Conservation (phyloP, 2,888 invertebrate genomes). For the Bruchidius siliquastri region DNA sequence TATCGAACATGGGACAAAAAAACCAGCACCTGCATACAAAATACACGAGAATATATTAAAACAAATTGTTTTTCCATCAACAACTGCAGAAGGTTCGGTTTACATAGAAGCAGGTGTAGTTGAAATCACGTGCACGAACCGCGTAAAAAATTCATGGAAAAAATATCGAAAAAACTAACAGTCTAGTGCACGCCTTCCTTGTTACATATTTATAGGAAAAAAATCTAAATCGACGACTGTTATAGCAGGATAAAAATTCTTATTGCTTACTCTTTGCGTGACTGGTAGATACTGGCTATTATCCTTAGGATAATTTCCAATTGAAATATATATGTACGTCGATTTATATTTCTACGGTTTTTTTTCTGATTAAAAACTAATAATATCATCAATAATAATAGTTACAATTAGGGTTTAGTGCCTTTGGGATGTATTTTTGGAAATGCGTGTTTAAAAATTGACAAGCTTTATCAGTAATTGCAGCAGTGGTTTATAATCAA, state of each 20-base stretch:
- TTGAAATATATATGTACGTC: neutral
- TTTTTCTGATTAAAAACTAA: neutral
- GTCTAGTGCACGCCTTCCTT: neutral
- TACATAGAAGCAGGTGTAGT: neutral
- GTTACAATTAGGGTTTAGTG: neutral
- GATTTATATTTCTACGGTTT: neutral
- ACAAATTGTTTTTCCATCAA: too few relatives aligned
- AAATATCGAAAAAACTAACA: neutral
- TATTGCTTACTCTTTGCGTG: neutral
- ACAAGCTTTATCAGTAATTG: too few relatives aligned
- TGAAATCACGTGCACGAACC: neutral
- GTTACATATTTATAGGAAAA: neutral
- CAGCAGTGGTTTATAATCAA: too few relatives aligned
- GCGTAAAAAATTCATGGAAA: neutral
- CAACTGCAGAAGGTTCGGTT: too few relatives aligned
- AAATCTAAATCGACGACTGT: neutral
- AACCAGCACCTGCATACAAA: too few relatives aligned
- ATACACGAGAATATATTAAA: too few relatives aligned
- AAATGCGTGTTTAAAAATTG: too few relatives aligned
- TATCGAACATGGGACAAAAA: too few relatives aligned
- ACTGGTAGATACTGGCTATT: neutral
- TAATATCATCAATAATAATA: neutral
- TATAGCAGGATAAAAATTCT: neutral
- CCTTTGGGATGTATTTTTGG: neutral
- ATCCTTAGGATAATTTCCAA: neutral